Conservation (phyloP, 2,113 vertebrate species). For the Ammospiza caudacuta region DNA sequence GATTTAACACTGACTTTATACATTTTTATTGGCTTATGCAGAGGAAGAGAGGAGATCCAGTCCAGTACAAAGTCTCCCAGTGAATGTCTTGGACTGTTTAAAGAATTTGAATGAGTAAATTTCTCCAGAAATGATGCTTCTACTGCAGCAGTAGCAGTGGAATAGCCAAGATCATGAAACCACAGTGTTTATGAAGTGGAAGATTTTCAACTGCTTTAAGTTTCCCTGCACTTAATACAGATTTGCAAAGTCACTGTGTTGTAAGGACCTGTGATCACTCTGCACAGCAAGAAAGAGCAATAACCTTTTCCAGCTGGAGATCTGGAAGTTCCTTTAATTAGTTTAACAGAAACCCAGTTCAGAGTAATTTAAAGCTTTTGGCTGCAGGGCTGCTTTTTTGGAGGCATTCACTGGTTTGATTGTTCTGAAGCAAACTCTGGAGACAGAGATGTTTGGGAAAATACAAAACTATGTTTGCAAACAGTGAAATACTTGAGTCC, state of each 20-base stretch:
- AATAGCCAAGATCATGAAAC: not conserved
- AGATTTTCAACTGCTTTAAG: not conserved
- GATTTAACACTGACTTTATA: not conserved
- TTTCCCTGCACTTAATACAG: not conserved
- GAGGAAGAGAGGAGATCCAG: not conserved
- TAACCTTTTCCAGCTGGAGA: conserved; percentile 35
- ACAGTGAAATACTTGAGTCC: not conserved
- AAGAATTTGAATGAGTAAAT: not conserved
- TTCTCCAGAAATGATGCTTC: not conserved
- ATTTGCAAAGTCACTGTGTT: not conserved
- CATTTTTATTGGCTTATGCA: not conserved
- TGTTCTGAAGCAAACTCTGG: not conserved
- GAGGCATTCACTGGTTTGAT: not conserved
- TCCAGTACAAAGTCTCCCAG: not conserved
- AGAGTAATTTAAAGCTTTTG: not conserved
- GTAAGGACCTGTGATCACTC: not conserved
- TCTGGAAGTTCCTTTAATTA: conserved; percentile 8
- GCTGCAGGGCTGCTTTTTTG: not conserved
- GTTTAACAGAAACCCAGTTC: not conserved
- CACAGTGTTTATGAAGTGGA: not conserved
- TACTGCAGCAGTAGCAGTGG: not conserved
- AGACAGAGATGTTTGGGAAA: not conserved
- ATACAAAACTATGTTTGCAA: not conserved
- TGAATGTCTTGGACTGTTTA: not conserved
- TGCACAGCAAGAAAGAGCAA: not conserved